Percentiles rank a stretch among this genome's conserved stretches.
Evolutionary conservation across 2,888 invertebrate genomes (phyloP).

Genomic region (Dryobotodes eremita): DNA sequence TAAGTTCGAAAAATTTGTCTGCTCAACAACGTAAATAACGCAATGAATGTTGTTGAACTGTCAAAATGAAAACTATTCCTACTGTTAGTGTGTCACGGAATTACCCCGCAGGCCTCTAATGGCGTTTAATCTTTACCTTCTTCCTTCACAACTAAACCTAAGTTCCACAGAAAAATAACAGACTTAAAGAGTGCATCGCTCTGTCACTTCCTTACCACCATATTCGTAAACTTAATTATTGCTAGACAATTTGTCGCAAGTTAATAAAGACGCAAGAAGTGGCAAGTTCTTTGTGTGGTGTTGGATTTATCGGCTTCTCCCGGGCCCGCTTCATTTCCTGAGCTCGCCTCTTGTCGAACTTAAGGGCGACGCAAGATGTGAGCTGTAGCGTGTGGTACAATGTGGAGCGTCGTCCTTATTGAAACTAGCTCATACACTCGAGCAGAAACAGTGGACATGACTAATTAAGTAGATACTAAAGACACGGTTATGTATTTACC

Average conservation of each 20-base stretch:
- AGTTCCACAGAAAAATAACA: not conserved
- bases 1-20: too few species aligned
- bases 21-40: too few species aligned
- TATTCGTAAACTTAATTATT: slow-evolving; percentile 69
- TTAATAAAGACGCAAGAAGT: slow-evolving; percentile 87
- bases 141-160: not conserved
- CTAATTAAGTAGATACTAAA: not conserved
- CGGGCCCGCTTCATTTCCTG: slow-evolving; percentile 88
- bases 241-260: slow-evolving; percentile 85
- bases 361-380: slow-evolving; percentile 65
- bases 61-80: too few species aligned
- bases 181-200: not conserved
- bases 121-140: not conserved
- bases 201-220: slow-evolving; percentile 5
- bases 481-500: not conserved
- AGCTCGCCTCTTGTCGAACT: slow-evolving; percentile 88
- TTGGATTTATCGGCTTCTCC: slow-evolving; percentile 84
- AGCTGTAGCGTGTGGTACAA: slow-evolving; percentile 59
- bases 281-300: slow-evolving; percentile 85
- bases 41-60: too few species aligned
- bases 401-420: not conserved
- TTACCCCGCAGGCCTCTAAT: too few species aligned
- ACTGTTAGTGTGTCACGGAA: too few species aligned
- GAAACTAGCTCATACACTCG: not conserved
- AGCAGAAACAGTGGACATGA: not conserved